Base-by-base conservation (phyloP, 2,888 invertebrate genomes). In the Pristionchus exspectatus region DNA sequence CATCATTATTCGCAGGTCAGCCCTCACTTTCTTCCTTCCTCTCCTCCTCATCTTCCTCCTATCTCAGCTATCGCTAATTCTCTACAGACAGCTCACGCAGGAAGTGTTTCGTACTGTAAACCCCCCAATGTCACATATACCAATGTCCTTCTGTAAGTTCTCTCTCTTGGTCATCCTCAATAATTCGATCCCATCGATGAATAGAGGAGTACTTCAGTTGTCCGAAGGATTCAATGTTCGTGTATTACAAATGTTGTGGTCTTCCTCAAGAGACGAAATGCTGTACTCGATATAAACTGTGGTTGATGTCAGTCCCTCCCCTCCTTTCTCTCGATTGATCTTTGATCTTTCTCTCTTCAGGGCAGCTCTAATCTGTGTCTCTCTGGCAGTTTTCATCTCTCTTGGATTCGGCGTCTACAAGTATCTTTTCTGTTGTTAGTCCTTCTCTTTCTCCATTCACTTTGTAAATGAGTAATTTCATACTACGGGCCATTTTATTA, bases 141-240 rank as follows among this genome's bases (percentile, higher is more conserved):
- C 27, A 33, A 24, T 33, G 77, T 24, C n/a, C 16, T 38, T 10
- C 27, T 88, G 88, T 88, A 7, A 77, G 88, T 74, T 74, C 74
- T 74, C 74, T 74, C 74, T 21, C 38, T 74, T 38, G 18, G 5
- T 38, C 16, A 14, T 74, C 38, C 38, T 69, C 9, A 14, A 27
- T 30, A 69, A 69, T 69, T 16, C 12, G 69, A 69, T 30, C 30
- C 27, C 27, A 16, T 77, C n/a, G 18, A 44, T 16, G 50, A 27
- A 5, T 54, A 27, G 21, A 59, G 21, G 21, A 59, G 2, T 59
- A 21, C 21, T 91, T 74, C 89, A 93, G 93, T 89, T 93, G 93
- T 56, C 93, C 92, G 2, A 91, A 91, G 18, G 93, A 93, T 74
- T 91, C 92, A 1, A 93, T 93, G 93, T 93, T 93, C 90, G 91